Evolutionary conservation across 1,140 invertebrate genomes (phyloP), one percentile per base, ranked within the genome.

Genomic region (Zaprionus inermis): DNA sequence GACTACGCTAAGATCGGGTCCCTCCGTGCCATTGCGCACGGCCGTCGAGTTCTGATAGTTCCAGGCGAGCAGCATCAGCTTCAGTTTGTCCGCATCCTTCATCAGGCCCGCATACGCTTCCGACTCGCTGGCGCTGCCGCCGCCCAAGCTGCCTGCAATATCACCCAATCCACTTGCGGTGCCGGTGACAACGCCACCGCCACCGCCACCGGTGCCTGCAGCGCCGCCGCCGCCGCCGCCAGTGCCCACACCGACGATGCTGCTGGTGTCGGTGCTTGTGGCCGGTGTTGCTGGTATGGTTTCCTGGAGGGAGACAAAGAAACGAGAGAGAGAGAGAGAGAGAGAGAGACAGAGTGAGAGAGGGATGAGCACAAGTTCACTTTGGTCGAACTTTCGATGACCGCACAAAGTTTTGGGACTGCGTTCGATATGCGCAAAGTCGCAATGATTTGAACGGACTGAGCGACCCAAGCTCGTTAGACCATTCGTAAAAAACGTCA

Each of bases 61-160:
- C 96, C 96, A 96, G 90, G 96, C 96, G 83, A 96, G 94, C 93
- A 96, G 94, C 95, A 96, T 96, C 93, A 96, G 94, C 94, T 96
- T 96, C 93, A 96, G 94, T 93, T 96, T 96, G 93, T 96, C 96
- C 81, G 95, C 95, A 92, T 96, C 96, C 95, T 96, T 96, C 94
- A 95, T 95, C 7, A 92, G 76, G 14, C 91, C 91, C 32, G 91
- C 91, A 56, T 92, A 92, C 20, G 91, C 79, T 58, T 92, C 91
- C 24, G 81, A 76, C 65, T 92, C 89, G 63, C 76, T 78, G 64
- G 70, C 74, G 11, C 84, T 81, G n/a, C 74, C 74, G 32, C 90
- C 65, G 59, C 76, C 79, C 14, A 76, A 36, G 46, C 77, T 76
- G 54, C 83, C 70, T 16, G 76, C 72, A 56, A 65, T 61, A 59